These are phyloP conservation scores for Seladonia tumulorum DNA, from an alignment of 2,888 invertebrate genomes.

Conservation along the genomic window DNA sequence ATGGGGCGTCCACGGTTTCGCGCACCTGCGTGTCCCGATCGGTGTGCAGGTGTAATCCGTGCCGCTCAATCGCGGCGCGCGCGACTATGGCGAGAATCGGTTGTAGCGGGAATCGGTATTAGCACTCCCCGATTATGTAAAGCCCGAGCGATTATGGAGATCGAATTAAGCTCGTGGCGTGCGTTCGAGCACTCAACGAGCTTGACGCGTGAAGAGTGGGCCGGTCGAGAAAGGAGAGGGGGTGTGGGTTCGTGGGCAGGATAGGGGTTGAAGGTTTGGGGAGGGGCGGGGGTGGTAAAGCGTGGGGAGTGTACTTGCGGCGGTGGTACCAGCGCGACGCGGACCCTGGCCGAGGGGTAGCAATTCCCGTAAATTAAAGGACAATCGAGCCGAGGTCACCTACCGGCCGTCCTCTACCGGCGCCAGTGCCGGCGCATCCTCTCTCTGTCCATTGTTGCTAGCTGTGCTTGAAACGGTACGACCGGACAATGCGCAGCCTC, in stretches of 20 bases:
- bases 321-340: slow-evolving; percentile 32
- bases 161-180: slow-evolving; percentile 75
- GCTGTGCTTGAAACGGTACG: slow-evolving; percentile 73
- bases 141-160: slow-evolving; percentile 78
- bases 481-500: slow-evolving; percentile 76
- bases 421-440: slow-evolving; percentile 23
- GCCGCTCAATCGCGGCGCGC: slow-evolving; percentile 66
- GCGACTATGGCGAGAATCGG: slow-evolving; percentile 69
- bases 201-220: slow-evolving; percentile 64
- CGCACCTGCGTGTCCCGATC: slow-evolving; percentile 44
- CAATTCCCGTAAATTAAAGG: slow-evolving; percentile 82
- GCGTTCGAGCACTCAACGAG: slow-evolving; percentile 64
- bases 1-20: slow-evolving; percentile 19
- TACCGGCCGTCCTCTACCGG: slow-evolving; percentile 39
- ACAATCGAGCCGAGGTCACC: slow-evolving; percentile 81
- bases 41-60: slow-evolving; percentile 70
- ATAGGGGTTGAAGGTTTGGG: neutral
- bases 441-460: slow-evolving; percentile 75
- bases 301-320: slow-evolving; percentile 57
- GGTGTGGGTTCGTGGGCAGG: slow-evolving; percentile 3
- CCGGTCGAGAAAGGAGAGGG: neutral
- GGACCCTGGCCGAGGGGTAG: slow-evolving; percentile 53
- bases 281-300: slow-evolving; percentile 1
- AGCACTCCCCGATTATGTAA: slow-evolving; percentile 76
- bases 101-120: slow-evolving; percentile 71